These are phyloP conservation scores for Heterotilapia buettikoferi DNA, from an alignment of 2,113 vertebrate genomes.

Conservation along the genomic window DNA sequence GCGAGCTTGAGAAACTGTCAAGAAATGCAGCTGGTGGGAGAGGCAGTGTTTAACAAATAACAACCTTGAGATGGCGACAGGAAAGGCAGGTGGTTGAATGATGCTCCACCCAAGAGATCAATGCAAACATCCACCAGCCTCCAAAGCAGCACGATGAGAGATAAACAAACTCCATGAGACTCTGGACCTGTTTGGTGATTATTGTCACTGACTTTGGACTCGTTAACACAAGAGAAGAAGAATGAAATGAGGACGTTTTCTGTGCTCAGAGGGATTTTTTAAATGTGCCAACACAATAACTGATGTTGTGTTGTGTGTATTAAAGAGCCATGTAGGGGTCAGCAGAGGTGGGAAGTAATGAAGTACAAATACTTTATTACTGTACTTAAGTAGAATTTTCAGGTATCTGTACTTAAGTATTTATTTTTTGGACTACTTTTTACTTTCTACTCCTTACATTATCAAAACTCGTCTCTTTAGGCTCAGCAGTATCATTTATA, in stretches of 20 bases:
- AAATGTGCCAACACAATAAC: background rate
- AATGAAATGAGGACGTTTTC: fast-evolving
- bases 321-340: fast-evolving
- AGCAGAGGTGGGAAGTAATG: background rate
- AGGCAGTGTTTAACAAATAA: fast-evolving
- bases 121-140: background rate
- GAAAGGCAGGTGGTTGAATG: fast-evolving
- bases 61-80: fast-evolving
- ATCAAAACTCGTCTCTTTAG: background rate
- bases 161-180: fast-evolving
- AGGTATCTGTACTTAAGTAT: background rate
- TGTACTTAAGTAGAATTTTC: background rate
- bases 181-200: background rate
- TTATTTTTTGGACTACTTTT: background rate
- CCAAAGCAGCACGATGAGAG: background rate
- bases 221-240: background rate
- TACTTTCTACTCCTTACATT: fast-evolving
- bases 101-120: fast-evolving
- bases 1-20: fast-evolving
- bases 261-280: background rate
- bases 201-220: background rate
- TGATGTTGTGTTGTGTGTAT: background rate
- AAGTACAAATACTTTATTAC: background rate
- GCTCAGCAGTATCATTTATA: background rate
- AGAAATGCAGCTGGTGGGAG: background rate